These are phyloP conservation scores for Chrysolina haemoptera DNA, from an alignment of 2,888 invertebrate genomes.

Conservation along the genomic window DNA sequence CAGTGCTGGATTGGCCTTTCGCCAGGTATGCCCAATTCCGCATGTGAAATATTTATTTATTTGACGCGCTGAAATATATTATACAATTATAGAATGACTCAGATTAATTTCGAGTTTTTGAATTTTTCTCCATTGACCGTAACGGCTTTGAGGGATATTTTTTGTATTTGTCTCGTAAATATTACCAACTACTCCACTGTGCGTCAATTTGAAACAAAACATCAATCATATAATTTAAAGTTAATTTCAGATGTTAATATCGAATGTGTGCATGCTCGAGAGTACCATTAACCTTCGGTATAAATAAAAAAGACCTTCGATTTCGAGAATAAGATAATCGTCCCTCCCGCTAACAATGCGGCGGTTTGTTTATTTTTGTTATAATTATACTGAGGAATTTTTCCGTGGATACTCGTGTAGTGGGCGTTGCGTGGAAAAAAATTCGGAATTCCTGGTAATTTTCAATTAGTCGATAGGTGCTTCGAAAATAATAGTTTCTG, in stretches of 20 bases:
- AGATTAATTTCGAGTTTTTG: too few species aligned
- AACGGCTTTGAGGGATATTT: too few species aligned
- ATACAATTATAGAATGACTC: too few species aligned
- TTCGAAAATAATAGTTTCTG: neutral
- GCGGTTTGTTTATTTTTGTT: constrained; percentile 26
- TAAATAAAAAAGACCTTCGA: constrained; percentile 25
- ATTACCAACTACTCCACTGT: neutral
- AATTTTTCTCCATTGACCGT: too few species aligned
- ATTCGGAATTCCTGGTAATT: constrained; percentile 1
- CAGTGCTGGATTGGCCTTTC: too few species aligned
- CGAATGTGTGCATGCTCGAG: constrained; percentile 25
- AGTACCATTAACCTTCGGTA: constrained; percentile 39
- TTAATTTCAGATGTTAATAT: constrained; percentile 35
- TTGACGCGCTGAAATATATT: too few species aligned
- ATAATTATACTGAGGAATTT: constrained; percentile 12
- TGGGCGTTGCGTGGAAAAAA: constrained; percentile 12
- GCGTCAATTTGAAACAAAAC: constrained; percentile 9
- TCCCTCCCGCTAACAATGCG: neutral
- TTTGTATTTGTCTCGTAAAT: too few species aligned
- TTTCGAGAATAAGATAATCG: constrained; percentile 26
- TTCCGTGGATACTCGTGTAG: neutral
- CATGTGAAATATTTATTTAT: too few species aligned
- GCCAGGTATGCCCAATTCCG: too few species aligned
- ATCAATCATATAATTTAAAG: constrained; percentile 37
- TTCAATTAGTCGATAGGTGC: neutral